These are phyloP conservation scores for Cheilosia urbana DNA, from an alignment of 2,888 invertebrate genomes.

Conservation along the genomic window DNA sequence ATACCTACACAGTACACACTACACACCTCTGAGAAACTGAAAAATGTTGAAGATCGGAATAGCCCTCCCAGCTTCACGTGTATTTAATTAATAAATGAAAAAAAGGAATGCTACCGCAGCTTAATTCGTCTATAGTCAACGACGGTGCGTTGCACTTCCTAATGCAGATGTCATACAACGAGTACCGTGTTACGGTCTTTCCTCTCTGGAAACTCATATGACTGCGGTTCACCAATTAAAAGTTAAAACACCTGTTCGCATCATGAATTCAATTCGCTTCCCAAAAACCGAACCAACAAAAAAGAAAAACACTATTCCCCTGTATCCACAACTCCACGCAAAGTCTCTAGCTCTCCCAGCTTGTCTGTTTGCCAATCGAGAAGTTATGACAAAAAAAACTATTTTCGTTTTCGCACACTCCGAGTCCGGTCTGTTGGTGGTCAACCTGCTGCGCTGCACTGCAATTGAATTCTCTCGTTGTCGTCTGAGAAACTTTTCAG, in stretches of 20 bases:
- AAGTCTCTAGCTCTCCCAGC: background rate
- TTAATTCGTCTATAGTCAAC: background rate
- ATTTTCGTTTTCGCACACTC: conserved; percentile 52
- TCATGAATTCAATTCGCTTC: conserved; percentile 60
- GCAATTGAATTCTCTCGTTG: conserved; percentile 63
- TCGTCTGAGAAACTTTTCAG: conserved; percentile 45
- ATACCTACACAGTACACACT: too few species aligned
- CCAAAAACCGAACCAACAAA: conserved; percentile 24
- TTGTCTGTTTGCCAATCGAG: conserved; percentile 17
- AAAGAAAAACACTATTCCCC: conserved; percentile 11
- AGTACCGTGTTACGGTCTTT: conserved; percentile 7
- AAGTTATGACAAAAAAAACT: conserved; percentile 72
- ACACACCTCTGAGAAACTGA: background rate
- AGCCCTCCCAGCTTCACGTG: background rate
- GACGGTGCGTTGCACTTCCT: background rate
- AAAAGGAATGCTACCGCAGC: background rate
- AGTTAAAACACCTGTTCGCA: conserved; percentile 72
- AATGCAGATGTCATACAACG: conserved; percentile 22
- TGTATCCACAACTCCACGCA: background rate
- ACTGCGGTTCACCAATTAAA: conserved; percentile 69
- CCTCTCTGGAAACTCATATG: conserved; percentile 37
- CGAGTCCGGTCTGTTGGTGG: conserved; percentile 31
- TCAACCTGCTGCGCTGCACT: conserved; percentile 58
- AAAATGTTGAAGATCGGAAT: background rate
- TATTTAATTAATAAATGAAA: background rate